A percentile compares a stretch with the other conserved stretches of the same genome.
phyloP scores from a whole-genome alignment of 2,797 vertebrate genomes.

The Leucoraja ocellata region DNA sequence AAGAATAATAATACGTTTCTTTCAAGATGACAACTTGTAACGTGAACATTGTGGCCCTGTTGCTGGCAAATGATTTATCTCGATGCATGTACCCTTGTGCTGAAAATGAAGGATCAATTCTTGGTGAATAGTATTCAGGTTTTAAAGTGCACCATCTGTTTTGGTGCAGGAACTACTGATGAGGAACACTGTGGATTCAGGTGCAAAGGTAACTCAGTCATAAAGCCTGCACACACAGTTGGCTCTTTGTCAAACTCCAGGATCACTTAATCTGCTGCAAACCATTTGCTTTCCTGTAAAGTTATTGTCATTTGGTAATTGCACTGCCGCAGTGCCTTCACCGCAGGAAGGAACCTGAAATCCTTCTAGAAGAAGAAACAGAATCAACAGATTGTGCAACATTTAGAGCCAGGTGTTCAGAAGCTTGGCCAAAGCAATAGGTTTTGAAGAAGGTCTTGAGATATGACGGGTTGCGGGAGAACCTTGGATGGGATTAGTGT shows the following conservation, averaged over 20 bases:
- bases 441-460: neutral
- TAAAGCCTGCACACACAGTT: neutral
- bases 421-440: neutral
- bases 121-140: neutral
- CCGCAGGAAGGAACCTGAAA: neutral
- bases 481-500: neutral
- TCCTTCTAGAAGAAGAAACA: neutral
- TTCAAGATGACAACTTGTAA: slow-evolving; percentile 26
- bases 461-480: neutral
- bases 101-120: neutral
- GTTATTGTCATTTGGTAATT: neutral
- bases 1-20: neutral
- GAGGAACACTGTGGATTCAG: neutral
- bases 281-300: neutral
- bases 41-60: neutral
- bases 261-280: neutral
- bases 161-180: neutral
- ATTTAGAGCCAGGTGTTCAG: neutral
- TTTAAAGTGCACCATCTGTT: neutral
- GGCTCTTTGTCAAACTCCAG: neutral
- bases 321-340: too few species aligned
- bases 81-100: neutral
- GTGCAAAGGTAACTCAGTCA: neutral
- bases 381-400: neutral
- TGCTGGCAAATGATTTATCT: neutral